Percentiles rank a stretch among this genome's conserved stretches.
Conservation (phyloP, 2,888 invertebrate genomes). For the Melolontha melolontha region DNA sequence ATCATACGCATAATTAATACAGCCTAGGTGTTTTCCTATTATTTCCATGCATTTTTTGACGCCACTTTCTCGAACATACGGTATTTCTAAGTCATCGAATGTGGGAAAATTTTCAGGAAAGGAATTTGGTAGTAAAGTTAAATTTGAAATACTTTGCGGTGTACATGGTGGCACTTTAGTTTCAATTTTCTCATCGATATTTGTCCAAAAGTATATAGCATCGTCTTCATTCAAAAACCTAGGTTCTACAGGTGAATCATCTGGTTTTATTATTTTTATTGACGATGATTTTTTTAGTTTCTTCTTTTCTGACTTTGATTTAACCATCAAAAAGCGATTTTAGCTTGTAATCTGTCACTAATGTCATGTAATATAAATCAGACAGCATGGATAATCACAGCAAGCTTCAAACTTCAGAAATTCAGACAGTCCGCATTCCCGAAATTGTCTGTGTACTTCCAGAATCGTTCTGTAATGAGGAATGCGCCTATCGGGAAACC, state of each 20-base stretch:
- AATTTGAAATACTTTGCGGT: conserved; percentile 50
- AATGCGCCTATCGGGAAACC: too few species aligned
- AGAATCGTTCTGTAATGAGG: too few species aligned
- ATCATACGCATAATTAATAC: conserved; percentile 57
- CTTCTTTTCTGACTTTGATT: not conserved
- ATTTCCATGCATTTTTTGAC: conserved; percentile 56
- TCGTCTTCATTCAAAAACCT: conserved; percentile 37
- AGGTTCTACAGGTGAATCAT: conserved; percentile 30
- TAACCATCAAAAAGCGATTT: not conserved
- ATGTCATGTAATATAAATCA: too few species aligned
- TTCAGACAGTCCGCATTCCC: too few species aligned
- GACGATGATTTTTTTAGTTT: too few species aligned
- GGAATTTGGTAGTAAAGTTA: conserved; percentile 30
- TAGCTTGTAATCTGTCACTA: too few species aligned
- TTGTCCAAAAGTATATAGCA: conserved; percentile 36
- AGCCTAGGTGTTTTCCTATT: conserved; percentile 57
- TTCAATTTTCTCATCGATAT: conserved; percentile 5
- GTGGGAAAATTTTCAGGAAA: conserved; percentile 51
- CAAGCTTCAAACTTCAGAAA: too few species aligned
- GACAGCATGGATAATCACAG: too few species aligned
- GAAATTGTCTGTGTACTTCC: too few species aligned
- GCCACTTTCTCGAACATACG: conserved; percentile 58
- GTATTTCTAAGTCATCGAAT: conserved; percentile 53
- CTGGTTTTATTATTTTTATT: not conserved
- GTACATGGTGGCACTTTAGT: conserved; percentile 54